Percentiles rank a stretch among this genome's conserved stretches.
Evolutionary conservation across 2,113 vertebrate genomes (phyloP).

Genomic region (Cochlearius cochlearius): DNA sequence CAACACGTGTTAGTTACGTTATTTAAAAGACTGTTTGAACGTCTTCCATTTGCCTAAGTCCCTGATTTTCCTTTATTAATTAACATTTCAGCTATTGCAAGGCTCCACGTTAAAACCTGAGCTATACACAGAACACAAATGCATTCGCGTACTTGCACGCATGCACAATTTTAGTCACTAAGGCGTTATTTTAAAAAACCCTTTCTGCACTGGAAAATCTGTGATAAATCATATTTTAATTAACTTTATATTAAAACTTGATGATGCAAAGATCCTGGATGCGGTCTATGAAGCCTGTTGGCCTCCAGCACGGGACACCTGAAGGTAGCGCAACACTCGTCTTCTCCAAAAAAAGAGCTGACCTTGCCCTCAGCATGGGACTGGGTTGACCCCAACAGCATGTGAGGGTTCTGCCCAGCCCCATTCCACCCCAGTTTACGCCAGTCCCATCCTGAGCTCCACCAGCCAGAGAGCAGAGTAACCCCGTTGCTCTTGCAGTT

Average conservation of each 20-base stretch:
- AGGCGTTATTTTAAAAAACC: rapidly evolving
- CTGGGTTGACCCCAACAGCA: not conserved
- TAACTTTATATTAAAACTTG: not conserved
- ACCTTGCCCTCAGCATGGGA: not conserved
- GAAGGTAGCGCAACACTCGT: rapidly evolving
- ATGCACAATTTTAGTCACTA: not conserved
- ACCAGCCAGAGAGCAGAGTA: not conserved
- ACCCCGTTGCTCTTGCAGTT: not conserved
- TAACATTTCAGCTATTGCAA: not conserved
- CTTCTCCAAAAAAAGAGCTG: not conserved
- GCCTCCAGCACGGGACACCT: not conserved
- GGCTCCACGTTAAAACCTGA: not conserved
- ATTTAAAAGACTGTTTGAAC: not conserved
- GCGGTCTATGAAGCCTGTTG: not conserved
- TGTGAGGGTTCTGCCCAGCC: rapidly evolving
- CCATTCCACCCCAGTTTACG: not conserved
- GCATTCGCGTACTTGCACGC: not conserved
- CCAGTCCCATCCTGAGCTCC: not conserved
- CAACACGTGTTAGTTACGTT: not conserved
- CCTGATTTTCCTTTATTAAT: not conserved
- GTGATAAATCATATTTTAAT: not conserved
- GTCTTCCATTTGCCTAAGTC: not conserved
- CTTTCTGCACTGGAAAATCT: not conserved
- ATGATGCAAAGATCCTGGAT: not conserved
- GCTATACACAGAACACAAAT: not conserved